Percentiles rank a stretch among this genome's conserved stretches.
phyloP scores from a whole-genome alignment of 64 coral and sea anemone species.

The Cladopsammia gracilis region DNA sequence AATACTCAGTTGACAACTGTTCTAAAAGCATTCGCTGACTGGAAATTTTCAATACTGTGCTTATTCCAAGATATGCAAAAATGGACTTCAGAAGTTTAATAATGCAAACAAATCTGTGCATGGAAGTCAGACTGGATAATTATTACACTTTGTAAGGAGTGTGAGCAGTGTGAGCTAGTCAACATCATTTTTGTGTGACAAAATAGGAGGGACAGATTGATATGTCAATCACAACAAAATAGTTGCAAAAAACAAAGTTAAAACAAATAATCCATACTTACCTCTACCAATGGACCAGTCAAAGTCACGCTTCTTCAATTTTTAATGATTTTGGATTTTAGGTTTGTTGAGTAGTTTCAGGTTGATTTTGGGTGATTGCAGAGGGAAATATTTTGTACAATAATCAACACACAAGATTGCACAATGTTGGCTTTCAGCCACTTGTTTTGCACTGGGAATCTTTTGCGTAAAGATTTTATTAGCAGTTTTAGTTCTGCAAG shows the following conservation, averaged over 20 bases:
- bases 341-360: not conserved
- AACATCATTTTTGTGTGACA: too few species aligned
- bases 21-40: too few species aligned
- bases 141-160: too few species aligned
- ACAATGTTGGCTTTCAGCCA: not conserved
- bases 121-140: too few species aligned
- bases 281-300: not conserved
- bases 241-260: not conserved
- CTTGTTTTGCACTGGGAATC: not conserved
- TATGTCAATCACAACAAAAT: too few species aligned
- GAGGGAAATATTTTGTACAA: slow-evolving; percentile 25
- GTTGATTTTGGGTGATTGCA: slow-evolving; percentile 6
- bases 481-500: not conserved
- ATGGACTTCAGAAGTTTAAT: too few species aligned
- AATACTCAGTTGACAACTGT: too few species aligned
- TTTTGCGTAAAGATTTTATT: slow-evolving; percentile 22
- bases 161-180: too few species aligned
- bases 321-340: slow-evolving; percentile 18
- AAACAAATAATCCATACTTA: slow-evolving; percentile 14
- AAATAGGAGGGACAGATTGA: too few species aligned
- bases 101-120: too few species aligned
- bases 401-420: slow-evolving; percentile 1
- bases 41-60: too few species aligned
- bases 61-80: too few species aligned
- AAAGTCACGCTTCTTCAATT: not conserved